Conservation (phyloP, 2,888 invertebrate species). For the Apodemia duryi region DNA sequence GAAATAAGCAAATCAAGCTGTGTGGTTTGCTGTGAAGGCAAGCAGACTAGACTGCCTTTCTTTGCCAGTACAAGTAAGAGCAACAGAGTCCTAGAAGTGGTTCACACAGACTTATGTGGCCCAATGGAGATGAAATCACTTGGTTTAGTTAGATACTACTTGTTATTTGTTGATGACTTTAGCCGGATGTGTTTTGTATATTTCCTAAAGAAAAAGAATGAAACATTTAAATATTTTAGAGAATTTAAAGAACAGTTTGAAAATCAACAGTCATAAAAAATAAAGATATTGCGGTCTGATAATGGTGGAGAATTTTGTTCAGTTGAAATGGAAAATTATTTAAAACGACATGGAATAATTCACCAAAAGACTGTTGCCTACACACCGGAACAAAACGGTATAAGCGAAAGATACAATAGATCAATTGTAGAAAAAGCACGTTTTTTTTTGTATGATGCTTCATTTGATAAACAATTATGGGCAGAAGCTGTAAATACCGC, state of each 20-base stretch:
- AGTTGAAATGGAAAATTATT: neutral
- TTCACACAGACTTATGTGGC: neutral
- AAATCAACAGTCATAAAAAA: neutral
- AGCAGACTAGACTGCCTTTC: conserved; percentile 5
- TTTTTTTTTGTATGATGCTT: neutral
- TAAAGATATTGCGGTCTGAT: neutral
- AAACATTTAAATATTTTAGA: neutral
- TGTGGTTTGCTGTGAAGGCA: conserved; percentile 9
- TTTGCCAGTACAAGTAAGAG: neutral
- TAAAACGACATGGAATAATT: neutral
- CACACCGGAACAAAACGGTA: neutral
- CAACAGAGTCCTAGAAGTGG: neutral
- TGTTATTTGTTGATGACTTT: neutral
- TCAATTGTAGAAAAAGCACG: neutral
- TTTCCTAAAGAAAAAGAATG: neutral
- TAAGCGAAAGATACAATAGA: neutral
- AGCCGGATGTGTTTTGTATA: neutral
- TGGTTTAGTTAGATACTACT: neutral
- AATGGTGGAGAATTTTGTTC: neutral
- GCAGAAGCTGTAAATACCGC: neutral
- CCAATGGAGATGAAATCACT: neutral
- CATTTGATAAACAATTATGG: neutral
- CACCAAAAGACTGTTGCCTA: neutral
- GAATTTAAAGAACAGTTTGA: neutral
- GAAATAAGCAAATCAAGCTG: conserved; percentile 14